Percentiles rank a stretch among this genome's conserved stretches.
Evolutionary conservation across 2,888 invertebrate genomes (phyloP).

Genomic region (Drosophila conformis): DNA sequence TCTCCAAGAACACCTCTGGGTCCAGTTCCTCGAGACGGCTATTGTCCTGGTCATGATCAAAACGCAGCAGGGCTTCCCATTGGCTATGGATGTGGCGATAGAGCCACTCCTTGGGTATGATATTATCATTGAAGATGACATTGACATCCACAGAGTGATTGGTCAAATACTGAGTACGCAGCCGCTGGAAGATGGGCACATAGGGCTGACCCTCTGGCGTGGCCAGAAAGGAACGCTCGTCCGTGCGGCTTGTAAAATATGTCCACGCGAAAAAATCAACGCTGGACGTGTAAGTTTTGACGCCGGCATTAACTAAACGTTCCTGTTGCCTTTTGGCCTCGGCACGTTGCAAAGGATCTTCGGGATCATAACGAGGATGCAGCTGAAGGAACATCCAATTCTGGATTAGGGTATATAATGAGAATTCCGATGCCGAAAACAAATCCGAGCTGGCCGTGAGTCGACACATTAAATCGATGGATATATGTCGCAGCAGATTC

Average conservation of each 20-base stretch:
- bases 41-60: constrained; percentile 89
- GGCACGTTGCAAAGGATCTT: constrained; percentile 68
- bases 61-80: constrained; percentile 89
- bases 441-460: constrained; percentile 88
- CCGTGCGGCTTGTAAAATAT: constrained; percentile 79
- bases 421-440: constrained; percentile 92
- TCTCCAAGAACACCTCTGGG: constrained; percentile 85
- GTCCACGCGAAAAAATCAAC: constrained; percentile 76
- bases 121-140: constrained; percentile 88
- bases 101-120: constrained; percentile 90
- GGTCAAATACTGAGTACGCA: constrained; percentile 89
- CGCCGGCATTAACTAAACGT: constrained; percentile 59
- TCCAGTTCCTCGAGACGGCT: constrained; percentile 84
- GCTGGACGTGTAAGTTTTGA: constrained; percentile 58
- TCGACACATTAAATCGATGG: constrained; percentile 88
- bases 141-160: constrained; percentile 90
- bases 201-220: constrained; percentile 88
- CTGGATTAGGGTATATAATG: constrained; percentile 89
- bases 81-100: constrained; percentile 88
- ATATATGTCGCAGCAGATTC: constrained; percentile 87
- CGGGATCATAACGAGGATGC: constrained; percentile 85
- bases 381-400: constrained; percentile 89
- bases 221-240: constrained; percentile 86
- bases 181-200: constrained; percentile 87
- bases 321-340: constrained; percentile 61